phyloP scores from a whole-genome alignment of 1,140 invertebrate genomes.

The Anastrepha ludens region DNA sequence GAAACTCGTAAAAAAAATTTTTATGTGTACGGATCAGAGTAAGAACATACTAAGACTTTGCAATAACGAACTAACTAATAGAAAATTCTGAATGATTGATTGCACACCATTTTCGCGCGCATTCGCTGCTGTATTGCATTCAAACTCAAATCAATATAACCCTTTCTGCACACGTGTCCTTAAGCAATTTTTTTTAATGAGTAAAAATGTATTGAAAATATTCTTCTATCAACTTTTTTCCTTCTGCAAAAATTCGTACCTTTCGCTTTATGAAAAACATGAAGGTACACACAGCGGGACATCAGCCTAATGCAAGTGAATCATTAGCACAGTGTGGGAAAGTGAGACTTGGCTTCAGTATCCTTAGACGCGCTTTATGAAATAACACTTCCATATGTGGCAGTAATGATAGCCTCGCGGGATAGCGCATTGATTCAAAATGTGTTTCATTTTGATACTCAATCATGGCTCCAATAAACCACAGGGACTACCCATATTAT shows the following conservation, averaged over 20 bases:
- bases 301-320: too few species aligned
- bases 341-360: not conserved
- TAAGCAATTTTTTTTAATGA: not conserved
- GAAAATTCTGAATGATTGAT: not conserved
- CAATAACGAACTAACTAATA: not conserved
- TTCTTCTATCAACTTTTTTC: not conserved
- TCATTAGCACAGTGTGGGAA: not conserved
- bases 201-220: not conserved
- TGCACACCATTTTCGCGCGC: not conserved
- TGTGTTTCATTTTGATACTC: conserved; percentile 1
- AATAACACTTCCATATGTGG: not conserved
- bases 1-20: too few species aligned
- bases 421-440: not conserved
- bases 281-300: too few species aligned
- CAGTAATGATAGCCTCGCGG: not conserved
- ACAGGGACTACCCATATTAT: conserved; percentile 15
- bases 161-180: not conserved
- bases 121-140: not conserved
- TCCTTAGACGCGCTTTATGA: not conserved
- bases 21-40: too few species aligned
- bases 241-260: too few species aligned
- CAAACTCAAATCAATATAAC: not conserved
- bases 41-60: too few species aligned
- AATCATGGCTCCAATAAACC: not conserved
- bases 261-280: too few species aligned